These are phyloP conservation scores for Miltochrista miniata DNA, from an alignment of 2,888 invertebrate species.

Conservation along the genomic window DNA sequence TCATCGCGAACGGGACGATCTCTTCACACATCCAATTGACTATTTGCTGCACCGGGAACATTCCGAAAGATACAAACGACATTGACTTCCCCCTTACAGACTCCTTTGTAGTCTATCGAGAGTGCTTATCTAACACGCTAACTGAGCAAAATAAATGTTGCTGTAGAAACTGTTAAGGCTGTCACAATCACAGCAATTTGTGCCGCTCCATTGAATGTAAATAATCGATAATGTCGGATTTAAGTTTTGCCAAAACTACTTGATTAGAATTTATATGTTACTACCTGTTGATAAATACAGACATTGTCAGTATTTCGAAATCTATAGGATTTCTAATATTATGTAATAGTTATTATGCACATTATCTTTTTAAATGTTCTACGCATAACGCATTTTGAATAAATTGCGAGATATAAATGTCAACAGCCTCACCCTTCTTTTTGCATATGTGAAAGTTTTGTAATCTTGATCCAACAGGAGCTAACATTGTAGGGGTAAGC, in stretches of 20 bases:
- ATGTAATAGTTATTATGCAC: too few species aligned
- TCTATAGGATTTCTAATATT: too few species aligned
- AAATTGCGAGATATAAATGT: too few species aligned
- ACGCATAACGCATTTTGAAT: too few species aligned
- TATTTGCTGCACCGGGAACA: conserved; percentile 49
- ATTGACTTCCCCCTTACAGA: conserved; percentile 25
- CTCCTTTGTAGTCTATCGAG: conserved; percentile 21
- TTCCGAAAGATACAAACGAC: conserved; percentile 32
- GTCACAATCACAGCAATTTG: conserved; percentile 57
- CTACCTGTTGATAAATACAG: not conserved
- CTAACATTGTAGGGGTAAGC: too few species aligned
- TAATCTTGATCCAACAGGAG: too few species aligned
- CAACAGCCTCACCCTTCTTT: too few species aligned
- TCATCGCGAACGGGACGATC: conserved; percentile 58
- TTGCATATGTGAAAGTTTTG: too few species aligned
- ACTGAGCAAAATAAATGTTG: conserved; percentile 26
- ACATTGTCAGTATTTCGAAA: not conserved
- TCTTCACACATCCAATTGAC: conserved; percentile 57
- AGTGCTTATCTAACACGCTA: conserved; percentile 26
- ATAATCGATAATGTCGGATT: conserved; percentile 17
- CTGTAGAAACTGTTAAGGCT: conserved; percentile 26
- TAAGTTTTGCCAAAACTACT: conserved; percentile 23
- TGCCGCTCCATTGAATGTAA: conserved; percentile 47
- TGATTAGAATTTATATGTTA: not conserved
- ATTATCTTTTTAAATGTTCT: too few species aligned